A percentile compares a stretch with the other conserved stretches of the same genome.
These are phyloP conservation scores for Oncopeltus fasciatus DNA, from an alignment of 1,140 invertebrate genomes.

Conservation along the genomic window DNA sequence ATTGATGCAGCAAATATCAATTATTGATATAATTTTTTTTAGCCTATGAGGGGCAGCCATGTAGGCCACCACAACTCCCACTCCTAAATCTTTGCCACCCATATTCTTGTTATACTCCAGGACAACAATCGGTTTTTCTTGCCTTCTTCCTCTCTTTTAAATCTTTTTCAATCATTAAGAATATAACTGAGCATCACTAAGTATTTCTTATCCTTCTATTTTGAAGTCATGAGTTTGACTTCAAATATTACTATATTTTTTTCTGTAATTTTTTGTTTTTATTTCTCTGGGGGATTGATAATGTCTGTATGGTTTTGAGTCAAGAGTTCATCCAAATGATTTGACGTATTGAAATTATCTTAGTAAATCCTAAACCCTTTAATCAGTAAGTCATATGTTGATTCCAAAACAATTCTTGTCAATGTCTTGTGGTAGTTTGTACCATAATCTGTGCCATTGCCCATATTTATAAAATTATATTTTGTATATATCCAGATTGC, in stretches of 20 bases:
- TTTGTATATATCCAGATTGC: too few relatives aligned
- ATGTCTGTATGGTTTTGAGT: too few relatives aligned
- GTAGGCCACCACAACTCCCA: background rate
- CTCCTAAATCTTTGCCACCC: background rate
- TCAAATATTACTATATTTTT: background rate
- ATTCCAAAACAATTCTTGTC: too few relatives aligned
- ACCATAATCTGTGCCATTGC: too few relatives aligned
- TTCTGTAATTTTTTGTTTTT: background rate
- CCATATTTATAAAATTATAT: too few relatives aligned
- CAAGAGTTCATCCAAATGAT: too few relatives aligned
- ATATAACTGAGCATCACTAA: background rate
- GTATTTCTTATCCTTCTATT: background rate
- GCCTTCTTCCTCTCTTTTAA: background rate
- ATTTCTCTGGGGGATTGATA: background rate
- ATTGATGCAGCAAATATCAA: background rate
- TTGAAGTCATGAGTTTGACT: background rate
- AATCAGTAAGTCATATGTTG: too few relatives aligned
- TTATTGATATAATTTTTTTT: background rate
- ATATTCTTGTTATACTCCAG: background rate
- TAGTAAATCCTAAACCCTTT: too few relatives aligned
- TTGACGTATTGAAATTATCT: too few relatives aligned
- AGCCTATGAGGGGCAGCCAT: background rate
- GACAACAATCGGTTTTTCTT: background rate
- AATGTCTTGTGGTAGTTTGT: too few relatives aligned
- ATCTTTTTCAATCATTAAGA: background rate